Conservation (phyloP, 1,140 invertebrate genomes). For the Zaprionus nigranus region DNA sequence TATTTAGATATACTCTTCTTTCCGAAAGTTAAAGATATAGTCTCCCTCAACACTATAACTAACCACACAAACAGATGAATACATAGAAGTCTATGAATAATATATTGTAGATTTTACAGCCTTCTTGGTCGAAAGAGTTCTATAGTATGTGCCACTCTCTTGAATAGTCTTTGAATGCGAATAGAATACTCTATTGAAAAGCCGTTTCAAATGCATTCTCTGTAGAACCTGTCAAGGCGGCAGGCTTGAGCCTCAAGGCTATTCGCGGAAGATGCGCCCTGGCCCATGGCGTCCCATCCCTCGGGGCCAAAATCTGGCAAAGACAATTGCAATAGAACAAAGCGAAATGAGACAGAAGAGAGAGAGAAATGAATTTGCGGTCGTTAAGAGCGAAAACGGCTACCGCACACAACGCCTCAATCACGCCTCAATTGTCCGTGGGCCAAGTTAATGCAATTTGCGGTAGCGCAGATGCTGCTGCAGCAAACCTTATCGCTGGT, state of each 20-base stretch:
- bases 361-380: conserved; percentile 50
- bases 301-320: conserved; percentile 4
- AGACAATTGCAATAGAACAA: conserved; percentile 47
- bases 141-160: neutral
- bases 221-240: conserved; percentile 1
- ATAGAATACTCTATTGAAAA: neutral
- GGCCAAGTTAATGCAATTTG: conserved; percentile 66
- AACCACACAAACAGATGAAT: neutral
- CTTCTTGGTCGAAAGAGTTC: neutral
- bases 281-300: neutral
- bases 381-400: conserved; percentile 44
- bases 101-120: neutral
- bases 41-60: neutral
- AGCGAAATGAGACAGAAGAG: neutral
- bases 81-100: neutral
- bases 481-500: conserved; percentile 53
- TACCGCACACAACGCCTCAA: conserved; percentile 70
- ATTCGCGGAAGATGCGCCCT: conserved; percentile 17
- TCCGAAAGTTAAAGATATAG: neutral
- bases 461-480: conserved; percentile 41
- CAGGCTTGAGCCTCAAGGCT: neutral
- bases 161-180: neutral
- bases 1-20: neutral
- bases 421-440: conserved; percentile 75
- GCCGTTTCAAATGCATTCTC: conserved; percentile 9